These are phyloP conservation scores for Himalopsyche phryganea DNA, from an alignment of 1,140 invertebrate species.

Conservation along the genomic window DNA sequence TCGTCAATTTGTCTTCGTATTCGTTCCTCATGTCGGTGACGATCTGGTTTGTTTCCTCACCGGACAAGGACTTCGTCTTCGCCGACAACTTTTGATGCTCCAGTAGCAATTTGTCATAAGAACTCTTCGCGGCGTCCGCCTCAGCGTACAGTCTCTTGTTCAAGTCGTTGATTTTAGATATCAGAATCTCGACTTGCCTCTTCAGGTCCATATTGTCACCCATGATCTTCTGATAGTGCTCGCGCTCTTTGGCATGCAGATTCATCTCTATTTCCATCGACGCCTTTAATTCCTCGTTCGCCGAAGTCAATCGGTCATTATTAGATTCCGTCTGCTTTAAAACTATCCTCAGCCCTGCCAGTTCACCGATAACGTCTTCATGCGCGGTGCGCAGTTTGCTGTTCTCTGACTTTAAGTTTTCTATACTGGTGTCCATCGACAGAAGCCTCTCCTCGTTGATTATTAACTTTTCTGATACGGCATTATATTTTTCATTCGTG, in stretches of 20 bases:
- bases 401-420: constrained; percentile 6
- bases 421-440: not conserved
- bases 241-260: not conserved
- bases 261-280: constrained; percentile 6
- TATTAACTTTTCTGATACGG: not conserved
- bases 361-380: constrained; percentile 6
- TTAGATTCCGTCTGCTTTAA: constrained; percentile 15
- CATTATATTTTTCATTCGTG: constrained; percentile 2
- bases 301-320: constrained; percentile 2
- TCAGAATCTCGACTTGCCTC: constrained; percentile 15
- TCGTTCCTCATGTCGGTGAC: constrained; percentile 57
- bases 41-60: constrained; percentile 36
- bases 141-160: constrained; percentile 13
- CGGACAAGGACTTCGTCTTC: not conserved
- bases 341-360: constrained; percentile 3
- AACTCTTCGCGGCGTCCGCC: constrained; percentile 9
- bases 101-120: constrained; percentile 4
- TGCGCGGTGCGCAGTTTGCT: not conserved
- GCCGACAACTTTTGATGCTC: constrained; percentile 13
- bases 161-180: constrained; percentile 15
- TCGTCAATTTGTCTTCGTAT: constrained; percentile 63
- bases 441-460: not conserved
- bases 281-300: constrained; percentile 7
- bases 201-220: constrained; percentile 22
- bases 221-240: constrained; percentile 3